phyloP scores from a whole-genome alignment of 2,113 vertebrate genomes.

The Lepidothrix coronata region DNA sequence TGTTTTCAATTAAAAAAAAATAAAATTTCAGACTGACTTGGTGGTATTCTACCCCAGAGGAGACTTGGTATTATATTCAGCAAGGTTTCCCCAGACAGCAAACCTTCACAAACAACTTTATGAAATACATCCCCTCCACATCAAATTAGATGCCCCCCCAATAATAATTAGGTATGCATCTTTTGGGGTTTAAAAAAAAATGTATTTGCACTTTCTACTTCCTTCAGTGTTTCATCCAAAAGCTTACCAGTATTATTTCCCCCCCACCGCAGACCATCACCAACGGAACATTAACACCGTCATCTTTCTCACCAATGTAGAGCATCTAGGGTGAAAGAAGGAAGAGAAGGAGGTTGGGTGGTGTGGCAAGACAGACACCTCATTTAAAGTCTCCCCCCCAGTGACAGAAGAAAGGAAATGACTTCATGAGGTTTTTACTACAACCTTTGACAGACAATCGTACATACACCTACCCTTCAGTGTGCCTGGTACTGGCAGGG shows the following conservation, averaged over 20 bases:
- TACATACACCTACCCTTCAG: background rate
- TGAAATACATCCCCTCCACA: background rate
- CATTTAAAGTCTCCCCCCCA: background rate
- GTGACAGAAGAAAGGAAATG: background rate
- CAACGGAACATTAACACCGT: fast-evolving
- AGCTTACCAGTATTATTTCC: background rate
- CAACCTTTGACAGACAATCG: background rate
- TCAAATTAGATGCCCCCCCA: background rate
- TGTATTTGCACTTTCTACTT: background rate
- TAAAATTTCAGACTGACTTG: background rate
- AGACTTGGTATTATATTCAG: background rate
- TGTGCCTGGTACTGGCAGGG: too few species aligned
- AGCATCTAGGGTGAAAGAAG: background rate
- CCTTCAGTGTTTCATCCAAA: background rate
- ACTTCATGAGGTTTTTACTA: background rate
- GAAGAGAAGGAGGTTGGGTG: background rate
- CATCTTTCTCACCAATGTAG: background rate
- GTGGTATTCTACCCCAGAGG: background rate
- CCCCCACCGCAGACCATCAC: fast-evolving
- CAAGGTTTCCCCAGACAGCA: background rate
- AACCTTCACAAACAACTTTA: background rate
- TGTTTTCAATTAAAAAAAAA: background rate
- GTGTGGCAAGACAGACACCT: background rate
- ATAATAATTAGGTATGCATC: background rate
- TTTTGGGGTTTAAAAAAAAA: background rate